These are phyloP conservation scores for Nomada hirtipes DNA, from an alignment of 2,888 invertebrate species.

Conservation along the genomic window DNA sequence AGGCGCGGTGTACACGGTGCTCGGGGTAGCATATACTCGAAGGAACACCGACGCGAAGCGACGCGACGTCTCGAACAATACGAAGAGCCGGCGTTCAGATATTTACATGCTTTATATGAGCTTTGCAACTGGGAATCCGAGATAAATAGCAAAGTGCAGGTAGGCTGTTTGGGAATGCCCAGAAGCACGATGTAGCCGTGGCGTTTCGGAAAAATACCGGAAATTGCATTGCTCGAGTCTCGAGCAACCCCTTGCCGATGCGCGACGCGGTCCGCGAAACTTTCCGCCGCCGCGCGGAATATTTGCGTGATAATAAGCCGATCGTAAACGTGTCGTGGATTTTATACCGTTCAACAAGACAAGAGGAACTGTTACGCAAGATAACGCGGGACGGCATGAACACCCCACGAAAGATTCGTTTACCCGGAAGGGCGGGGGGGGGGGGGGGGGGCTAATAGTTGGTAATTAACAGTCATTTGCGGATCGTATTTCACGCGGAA, in stretches of 20 bases:
- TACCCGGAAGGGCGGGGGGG: not conserved
- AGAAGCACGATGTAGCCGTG: not conserved
- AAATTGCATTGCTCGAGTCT: conserved; percentile 33
- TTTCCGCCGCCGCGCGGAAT: not conserved
- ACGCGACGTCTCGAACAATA: conserved; percentile 57
- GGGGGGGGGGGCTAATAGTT: not conserved
- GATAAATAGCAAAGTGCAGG: conserved; percentile 53
- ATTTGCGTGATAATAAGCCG: conserved; percentile 10
- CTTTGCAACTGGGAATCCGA: conserved; percentile 47
- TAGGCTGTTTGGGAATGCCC: conserved; percentile 7
- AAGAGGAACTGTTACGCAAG: not conserved
- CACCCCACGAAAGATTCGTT: not conserved
- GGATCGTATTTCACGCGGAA: not conserved
- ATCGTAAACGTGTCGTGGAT: not conserved
- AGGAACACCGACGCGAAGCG: conserved; percentile 45
- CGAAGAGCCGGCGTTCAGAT: conserved; percentile 29
- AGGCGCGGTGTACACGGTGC: conserved; percentile 66
- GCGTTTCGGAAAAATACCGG: conserved; percentile 26
- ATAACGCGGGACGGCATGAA: not conserved
- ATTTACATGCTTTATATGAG: conserved; percentile 65
- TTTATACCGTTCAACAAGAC: not conserved
- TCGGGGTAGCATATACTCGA: conserved; percentile 58
- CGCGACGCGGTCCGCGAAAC: not conserved
- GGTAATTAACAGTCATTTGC: conserved; percentile 1
- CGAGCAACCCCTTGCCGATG: conserved; percentile 11